These are phyloP conservation scores for Turritopsis dohrnii DNA, from an alignment of 30 jellyfish, hydroid and myxozoan genomes.

Conservation along the genomic window DNA sequence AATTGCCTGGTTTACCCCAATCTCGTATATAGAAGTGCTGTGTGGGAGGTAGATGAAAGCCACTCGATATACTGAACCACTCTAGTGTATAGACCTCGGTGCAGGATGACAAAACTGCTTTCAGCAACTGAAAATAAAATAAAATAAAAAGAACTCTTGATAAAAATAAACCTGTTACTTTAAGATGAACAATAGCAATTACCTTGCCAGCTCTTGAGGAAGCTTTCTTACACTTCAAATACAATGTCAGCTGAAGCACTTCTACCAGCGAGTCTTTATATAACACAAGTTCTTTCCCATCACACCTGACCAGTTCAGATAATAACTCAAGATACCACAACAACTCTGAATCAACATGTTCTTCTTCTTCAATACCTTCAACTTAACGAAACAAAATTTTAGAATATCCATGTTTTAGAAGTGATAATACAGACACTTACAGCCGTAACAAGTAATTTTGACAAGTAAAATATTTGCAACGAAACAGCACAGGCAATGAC, in stretches of 20 bases:
- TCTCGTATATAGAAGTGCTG: conserved; percentile 81
- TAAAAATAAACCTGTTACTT: no score
- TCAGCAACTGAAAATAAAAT: conserved; percentile 49
- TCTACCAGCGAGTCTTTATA: conserved; percentile 44
- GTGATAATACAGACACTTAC: background rate
- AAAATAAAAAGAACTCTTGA: background rate
- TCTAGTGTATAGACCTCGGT: conserved; percentile 63
- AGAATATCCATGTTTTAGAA: no score
- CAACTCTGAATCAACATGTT: conserved; percentile 64
- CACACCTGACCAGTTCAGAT: conserved; percentile 67
- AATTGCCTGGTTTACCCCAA: conserved; percentile 72
- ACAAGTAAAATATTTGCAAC: background rate
- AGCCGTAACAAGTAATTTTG: background rate
- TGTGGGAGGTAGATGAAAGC: conserved; percentile 45
- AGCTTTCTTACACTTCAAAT: conserved; percentile 79
- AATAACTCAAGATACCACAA: conserved; percentile 82
- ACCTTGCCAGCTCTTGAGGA: conserved; percentile 78
- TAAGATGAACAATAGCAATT: background rate
- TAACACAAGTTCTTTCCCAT: conserved; percentile 67
- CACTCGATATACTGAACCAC: conserved; percentile 65
- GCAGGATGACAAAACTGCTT: conserved; percentile 55
- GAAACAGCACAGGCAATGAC: background rate
- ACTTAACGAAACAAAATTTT: no score
- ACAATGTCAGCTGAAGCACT: conserved; percentile 42
- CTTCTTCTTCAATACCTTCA: conserved; percentile 77